Conservation (phyloP, 2,888 invertebrate species). For the Aleiodes testaceus region DNA sequence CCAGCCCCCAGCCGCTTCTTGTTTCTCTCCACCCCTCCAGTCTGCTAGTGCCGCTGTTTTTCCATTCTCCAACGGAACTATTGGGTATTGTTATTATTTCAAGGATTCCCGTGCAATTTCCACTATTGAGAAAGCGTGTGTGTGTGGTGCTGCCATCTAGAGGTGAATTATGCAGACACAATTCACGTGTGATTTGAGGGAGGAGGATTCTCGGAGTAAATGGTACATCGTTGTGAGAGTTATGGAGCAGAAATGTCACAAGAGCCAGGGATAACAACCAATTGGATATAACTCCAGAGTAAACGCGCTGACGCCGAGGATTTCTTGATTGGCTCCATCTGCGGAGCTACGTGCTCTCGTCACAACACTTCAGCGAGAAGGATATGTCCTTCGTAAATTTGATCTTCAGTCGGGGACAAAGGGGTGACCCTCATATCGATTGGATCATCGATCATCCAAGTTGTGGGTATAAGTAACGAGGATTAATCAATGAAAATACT, state of each 20-base stretch:
- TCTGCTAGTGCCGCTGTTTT: background rate
- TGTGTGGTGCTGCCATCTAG: background rate
- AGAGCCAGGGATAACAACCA: conserved; percentile 64
- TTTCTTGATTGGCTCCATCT: conserved; percentile 72
- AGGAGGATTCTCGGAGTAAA: background rate
- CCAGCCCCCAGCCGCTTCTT: conserved; percentile 46
- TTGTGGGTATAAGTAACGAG: too few relatives aligned
- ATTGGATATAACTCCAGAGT: conserved; percentile 51
- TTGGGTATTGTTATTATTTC: conserved; percentile 4
- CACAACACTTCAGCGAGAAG: conserved; percentile 67
- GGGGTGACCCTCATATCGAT: too few relatives aligned
- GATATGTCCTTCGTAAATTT: conserved; percentile 6
- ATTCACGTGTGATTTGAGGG: conserved; percentile 21
- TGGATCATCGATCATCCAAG: too few relatives aligned
- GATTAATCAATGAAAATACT: too few relatives aligned
- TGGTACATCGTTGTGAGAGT: conserved; percentile 48
- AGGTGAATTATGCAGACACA: background rate
- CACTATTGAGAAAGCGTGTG: background rate
- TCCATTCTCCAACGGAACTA: conserved; percentile 4
- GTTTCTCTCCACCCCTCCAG: conserved; percentile 27
- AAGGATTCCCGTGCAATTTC: background rate
- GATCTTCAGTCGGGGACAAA: too few relatives aligned
- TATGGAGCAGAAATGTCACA: conserved; percentile 53
- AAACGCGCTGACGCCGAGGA: conserved; percentile 68
- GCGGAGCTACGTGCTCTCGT: conserved; percentile 72